Evolutionary conservation across 2,797 vertebrate genomes (phyloP).

Genomic region (Malurus splendens): DNA sequence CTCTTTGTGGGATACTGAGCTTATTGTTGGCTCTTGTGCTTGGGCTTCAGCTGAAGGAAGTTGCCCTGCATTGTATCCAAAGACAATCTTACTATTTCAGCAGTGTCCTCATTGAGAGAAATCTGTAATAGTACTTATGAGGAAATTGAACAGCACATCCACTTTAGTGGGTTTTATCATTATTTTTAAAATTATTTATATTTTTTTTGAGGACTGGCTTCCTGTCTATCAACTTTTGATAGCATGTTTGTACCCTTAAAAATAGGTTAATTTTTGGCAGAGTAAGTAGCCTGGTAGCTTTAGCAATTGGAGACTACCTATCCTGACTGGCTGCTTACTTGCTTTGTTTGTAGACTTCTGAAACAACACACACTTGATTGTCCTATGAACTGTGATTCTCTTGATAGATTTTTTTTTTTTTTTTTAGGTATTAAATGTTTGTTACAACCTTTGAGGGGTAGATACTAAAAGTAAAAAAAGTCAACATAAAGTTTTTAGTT

Average conservation of each 20-base stretch:
- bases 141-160: neutral
- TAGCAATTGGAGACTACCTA: rapidly evolving
- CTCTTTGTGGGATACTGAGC: neutral
- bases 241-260: neutral
- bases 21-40: neutral
- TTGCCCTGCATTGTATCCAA: neutral
- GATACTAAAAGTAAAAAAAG: neutral
- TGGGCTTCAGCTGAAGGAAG: neutral
- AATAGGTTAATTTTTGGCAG: neutral
- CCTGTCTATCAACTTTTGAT: neutral
- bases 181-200: neutral
- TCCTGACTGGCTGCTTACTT: neutral
- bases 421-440: neutral
- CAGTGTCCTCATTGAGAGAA: neutral
- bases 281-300: neutral
- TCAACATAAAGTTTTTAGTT: neutral
- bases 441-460: neutral
- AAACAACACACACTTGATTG: neutral
- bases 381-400: neutral
- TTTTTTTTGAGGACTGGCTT: neutral
- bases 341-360: neutral
- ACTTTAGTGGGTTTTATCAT: neutral
- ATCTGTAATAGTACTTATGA: neutral
- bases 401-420: neutral
- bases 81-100: neutral